Evolutionary conservation across 2,888 invertebrate species (phyloP).

Genomic region (Plemyria rubiginata): DNA sequence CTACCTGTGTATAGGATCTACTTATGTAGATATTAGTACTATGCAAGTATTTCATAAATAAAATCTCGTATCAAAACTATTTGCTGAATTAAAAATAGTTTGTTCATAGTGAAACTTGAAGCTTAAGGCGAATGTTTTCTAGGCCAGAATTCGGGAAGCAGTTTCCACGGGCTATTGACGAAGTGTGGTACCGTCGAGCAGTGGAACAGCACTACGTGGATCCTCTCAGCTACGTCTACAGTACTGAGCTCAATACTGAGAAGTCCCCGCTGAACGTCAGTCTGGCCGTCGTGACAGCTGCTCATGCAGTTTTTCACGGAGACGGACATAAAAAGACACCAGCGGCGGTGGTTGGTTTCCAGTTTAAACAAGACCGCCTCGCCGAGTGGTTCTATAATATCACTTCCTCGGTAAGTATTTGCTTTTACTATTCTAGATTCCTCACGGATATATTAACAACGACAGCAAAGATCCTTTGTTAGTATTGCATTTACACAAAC

Average conservation of each 20-base stretch:
- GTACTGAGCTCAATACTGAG: conserved; percentile 70
- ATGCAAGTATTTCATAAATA: too few relatives aligned
- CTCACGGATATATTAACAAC: too few relatives aligned
- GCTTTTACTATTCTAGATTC: too few relatives aligned
- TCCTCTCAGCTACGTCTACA: conserved; percentile 92
- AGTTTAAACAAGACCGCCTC: conserved; percentile 92
- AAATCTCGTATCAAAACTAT: too few relatives aligned
- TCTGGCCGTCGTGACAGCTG: conserved; percentile 92
- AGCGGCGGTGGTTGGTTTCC: conserved; percentile 90
- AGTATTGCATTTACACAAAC: too few relatives aligned
- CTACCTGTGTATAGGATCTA: not conserved
- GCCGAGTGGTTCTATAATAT: conserved; percentile 91
- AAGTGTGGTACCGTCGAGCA: conserved; percentile 94
- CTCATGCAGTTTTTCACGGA: conserved; percentile 91
- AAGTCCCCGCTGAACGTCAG: conserved; percentile 83
- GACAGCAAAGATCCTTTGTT: too few relatives aligned
- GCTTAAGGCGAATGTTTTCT: too few relatives aligned
- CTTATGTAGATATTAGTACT: not conserved
- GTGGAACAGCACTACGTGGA: conserved; percentile 93
- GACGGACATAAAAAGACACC: conserved; percentile 86
- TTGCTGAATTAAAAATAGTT: too few relatives aligned
- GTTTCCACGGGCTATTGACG: conserved; percentile 92
- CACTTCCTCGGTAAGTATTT: conserved; percentile 87
- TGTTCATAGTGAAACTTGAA: too few relatives aligned
- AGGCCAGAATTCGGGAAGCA: conserved; percentile 90